Percentiles rank a stretch among this genome's conserved stretches.
phyloP scores from a whole-genome alignment of 2,113 vertebrate species.

The Notothenia coriiceps region DNA sequence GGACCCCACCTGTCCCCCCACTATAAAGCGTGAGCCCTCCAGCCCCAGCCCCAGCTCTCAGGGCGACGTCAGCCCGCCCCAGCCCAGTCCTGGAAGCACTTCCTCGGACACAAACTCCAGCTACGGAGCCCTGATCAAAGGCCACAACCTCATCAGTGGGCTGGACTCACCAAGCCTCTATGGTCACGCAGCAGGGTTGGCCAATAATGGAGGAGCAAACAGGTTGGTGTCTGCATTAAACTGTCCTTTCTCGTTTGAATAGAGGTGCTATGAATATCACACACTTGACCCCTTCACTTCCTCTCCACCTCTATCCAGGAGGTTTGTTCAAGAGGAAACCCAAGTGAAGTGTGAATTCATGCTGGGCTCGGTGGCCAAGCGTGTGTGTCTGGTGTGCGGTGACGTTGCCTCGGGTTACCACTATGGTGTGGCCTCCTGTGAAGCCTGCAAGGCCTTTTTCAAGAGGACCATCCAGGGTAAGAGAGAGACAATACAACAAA shows the following conservation, averaged over 20 bases:
- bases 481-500: conserved; percentile 60
- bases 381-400: conserved; percentile 83
- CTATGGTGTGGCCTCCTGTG: conserved; percentile 85
- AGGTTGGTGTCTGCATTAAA: conserved; percentile 53
- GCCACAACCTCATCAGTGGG: conserved; percentile 87
- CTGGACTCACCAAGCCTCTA: conserved; percentile 92
- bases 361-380: conserved; percentile 88
- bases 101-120: conserved; percentile 97
- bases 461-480: conserved; percentile 86
- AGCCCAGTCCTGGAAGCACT: conserved; percentile 94
- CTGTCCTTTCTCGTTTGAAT: neutral
- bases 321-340: conserved; percentile 73
- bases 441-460: conserved; percentile 86
- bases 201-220: conserved; percentile 60
- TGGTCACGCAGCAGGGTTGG: conserved; percentile 54
- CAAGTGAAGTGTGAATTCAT: conserved; percentile 87
- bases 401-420: conserved; percentile 85
- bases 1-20: conserved; percentile 93
- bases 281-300: neutral
- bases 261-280: neutral
- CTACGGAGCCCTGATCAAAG: conserved; percentile 92
- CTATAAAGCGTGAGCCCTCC: conserved; percentile 97
- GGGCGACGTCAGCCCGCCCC: conserved; percentile 93
- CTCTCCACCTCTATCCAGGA: conserved; percentile 37
- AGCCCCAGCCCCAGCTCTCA: conserved; percentile 96